These are phyloP conservation scores for Tarsius wallacei DNA, from an alignment of 2,797 vertebrate genomes.

Conservation along the genomic window DNA sequence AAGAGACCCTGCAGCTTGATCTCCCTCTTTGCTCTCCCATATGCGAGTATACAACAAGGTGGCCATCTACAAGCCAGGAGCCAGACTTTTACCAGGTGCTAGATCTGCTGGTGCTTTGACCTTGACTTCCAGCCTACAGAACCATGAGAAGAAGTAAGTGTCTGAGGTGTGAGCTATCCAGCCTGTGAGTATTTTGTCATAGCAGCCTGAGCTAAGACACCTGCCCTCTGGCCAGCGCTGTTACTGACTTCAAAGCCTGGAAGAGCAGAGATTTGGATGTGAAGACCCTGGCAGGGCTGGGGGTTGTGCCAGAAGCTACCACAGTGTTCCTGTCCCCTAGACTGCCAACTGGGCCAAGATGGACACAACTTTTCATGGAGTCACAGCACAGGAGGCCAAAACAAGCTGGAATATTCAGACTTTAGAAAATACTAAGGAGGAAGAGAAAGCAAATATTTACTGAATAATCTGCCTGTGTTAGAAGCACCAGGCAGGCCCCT, in stretches of 20 bases:
- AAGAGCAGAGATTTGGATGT: neutral
- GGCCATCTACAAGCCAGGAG: too few species aligned
- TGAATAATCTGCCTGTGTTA: rapidly evolving
- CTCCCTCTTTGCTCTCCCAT: neutral
- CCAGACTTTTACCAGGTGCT: too few species aligned
- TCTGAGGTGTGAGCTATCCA: neutral
- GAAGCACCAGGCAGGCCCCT: neutral
- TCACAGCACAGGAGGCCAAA: neutral
- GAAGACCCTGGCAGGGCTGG: neutral
- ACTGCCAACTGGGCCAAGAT: too few species aligned
- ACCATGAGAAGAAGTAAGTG: neutral
- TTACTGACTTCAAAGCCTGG: too few species aligned
- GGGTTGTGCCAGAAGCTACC: neutral
- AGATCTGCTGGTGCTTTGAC: too few species aligned
- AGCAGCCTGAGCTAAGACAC: neutral
- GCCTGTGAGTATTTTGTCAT: neutral
- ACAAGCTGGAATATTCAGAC: neutral
- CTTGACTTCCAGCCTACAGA: neutral
- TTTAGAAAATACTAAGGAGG: neutral
- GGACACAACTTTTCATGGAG: neutral
- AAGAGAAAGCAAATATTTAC: neutral
- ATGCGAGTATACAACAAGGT: neutral
- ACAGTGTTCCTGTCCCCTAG: neutral
- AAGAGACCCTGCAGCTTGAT: neutral
- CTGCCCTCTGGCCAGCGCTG: too few species aligned